phyloP scores from a whole-genome alignment of 2,888 invertebrate species.

The Agonum fuliginosum region DNA sequence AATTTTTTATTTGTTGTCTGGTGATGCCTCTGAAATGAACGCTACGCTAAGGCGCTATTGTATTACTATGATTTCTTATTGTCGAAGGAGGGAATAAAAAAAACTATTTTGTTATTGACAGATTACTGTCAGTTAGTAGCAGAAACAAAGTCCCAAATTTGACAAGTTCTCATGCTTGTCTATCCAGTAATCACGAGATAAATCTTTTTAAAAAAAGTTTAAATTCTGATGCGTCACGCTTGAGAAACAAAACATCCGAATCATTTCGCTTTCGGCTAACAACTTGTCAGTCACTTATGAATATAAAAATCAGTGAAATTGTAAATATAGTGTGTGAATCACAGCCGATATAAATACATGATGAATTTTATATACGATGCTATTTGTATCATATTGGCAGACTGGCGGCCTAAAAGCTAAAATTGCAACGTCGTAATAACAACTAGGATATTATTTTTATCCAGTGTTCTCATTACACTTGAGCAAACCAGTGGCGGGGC shows the following conservation, averaged over 20 bases:
- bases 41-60: too few relatives aligned
- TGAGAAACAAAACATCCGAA: background rate
- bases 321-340: constrained; percentile 37
- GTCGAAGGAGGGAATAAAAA: background rate
- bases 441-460: constrained; percentile 55
- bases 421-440: constrained; percentile 56
- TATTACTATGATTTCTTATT: too few relatives aligned
- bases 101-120: background rate
- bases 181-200: background rate
- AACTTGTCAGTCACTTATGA: constrained; percentile 23
- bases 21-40: too few relatives aligned
- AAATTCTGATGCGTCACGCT: constrained; percentile 6
- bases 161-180: constrained; percentile 21
- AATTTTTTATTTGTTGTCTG: too few relatives aligned
- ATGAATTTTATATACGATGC: constrained; percentile 43
- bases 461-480: constrained; percentile 56
- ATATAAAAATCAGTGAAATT: constrained; percentile 7
- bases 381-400: constrained; percentile 56
- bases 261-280: constrained; percentile 19
- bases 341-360: constrained; percentile 33
- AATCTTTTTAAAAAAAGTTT: background rate
- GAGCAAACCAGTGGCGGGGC: constrained; percentile 18
- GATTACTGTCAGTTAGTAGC: background rate
- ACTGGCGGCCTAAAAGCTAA: constrained; percentile 37
- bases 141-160: constrained; percentile 12